Conservation (phyloP, 2,113 vertebrate species). For the Dipodomys ordii region DNA sequence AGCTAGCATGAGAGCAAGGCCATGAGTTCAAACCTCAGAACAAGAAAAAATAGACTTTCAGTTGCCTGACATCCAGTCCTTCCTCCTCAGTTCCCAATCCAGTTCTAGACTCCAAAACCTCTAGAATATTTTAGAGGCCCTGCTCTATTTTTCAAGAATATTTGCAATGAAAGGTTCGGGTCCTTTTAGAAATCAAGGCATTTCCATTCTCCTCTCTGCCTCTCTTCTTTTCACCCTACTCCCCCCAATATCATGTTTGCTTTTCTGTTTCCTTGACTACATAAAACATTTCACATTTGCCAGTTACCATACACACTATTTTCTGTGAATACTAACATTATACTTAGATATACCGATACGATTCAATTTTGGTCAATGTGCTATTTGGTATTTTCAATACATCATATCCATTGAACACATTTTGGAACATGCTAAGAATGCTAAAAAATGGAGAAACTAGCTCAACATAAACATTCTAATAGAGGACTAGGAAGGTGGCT, state of each 20-base stretch:
- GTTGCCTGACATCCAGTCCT: neutral
- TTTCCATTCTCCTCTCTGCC: neutral
- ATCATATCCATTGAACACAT: neutral
- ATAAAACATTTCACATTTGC: neutral
- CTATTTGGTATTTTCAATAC: neutral
- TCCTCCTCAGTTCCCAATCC: too few species aligned
- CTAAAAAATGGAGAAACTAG: too few species aligned
- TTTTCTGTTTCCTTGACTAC: conserved; percentile 19
- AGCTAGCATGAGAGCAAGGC: too few species aligned
- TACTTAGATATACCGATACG: neutral
- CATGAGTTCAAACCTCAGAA: too few species aligned
- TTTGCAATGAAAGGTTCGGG: neutral
- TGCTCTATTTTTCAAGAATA: neutral
- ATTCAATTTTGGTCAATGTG: neutral
- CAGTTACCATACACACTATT: neutral
- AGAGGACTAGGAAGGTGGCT: too few species aligned
- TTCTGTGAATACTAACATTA: neutral
- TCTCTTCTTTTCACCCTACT: neutral
- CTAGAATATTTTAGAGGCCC: neutral
- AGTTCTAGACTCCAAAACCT: neutral
- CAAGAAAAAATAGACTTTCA: too few species aligned
- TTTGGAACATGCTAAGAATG: conserved; percentile 1
- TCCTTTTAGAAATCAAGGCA: neutral
- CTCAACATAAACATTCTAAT: neutral
- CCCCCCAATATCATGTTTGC: neutral